These are phyloP conservation scores for Procavia capensis DNA, from an alignment of 2,113 vertebrate genomes.

Conservation along the genomic window DNA sequence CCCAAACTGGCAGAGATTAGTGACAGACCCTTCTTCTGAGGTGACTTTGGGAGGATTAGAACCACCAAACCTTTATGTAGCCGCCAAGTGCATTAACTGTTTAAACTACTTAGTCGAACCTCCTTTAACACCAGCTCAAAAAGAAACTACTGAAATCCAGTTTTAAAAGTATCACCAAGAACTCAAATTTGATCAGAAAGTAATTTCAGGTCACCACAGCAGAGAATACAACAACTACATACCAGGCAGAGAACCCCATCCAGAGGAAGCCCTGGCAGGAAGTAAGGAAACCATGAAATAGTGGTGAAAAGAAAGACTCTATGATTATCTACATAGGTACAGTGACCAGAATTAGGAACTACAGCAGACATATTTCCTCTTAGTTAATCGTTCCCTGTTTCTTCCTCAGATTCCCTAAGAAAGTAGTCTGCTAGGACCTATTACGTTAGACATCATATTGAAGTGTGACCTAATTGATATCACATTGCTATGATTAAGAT, in stretches of 20 bases:
- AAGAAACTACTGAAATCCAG: not conserved
- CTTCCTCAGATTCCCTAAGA: not conserved
- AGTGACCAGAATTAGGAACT: not conserved
- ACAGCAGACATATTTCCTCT: not conserved
- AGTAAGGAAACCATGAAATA: not conserved
- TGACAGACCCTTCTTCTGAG: too few relatives aligned
- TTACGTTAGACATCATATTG: not conserved
- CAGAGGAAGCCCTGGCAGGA: not conserved
- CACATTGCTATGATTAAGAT: not conserved
- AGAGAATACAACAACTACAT: too few relatives aligned
- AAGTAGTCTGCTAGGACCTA: not conserved
- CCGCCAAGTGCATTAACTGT: too few relatives aligned
- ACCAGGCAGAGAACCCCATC: not conserved
- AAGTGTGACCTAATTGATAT: not conserved
- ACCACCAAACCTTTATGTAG: not conserved
- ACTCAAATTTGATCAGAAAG: not conserved
- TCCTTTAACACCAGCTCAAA: not conserved
- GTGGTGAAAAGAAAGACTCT: not conserved
- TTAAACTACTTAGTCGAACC: too few relatives aligned
- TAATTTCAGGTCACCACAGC: not conserved
- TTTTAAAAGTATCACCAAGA: not conserved
- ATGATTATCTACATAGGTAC: not conserved
- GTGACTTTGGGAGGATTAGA: not conserved
- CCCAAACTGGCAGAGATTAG: too few relatives aligned
- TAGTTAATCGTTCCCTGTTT: not conserved